Conservation (phyloP, 2,797 vertebrate genomes). For the Anas georgica region DNA sequence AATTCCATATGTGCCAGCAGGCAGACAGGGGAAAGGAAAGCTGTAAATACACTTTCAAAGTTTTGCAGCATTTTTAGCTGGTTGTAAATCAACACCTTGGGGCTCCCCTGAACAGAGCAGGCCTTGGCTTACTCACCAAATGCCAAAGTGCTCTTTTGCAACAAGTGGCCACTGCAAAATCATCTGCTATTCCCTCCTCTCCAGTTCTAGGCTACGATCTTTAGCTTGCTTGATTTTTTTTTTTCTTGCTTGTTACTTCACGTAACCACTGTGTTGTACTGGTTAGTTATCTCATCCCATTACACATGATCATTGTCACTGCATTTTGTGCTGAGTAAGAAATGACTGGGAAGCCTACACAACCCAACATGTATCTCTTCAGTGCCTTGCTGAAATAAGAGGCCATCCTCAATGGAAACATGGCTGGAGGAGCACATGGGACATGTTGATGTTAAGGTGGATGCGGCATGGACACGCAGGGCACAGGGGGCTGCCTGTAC, state of each 20-base stretch:
- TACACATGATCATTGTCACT: not conserved
- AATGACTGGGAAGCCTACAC: not conserved
- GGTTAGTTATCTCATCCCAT: not conserved
- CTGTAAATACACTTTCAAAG: constrained; percentile 16
- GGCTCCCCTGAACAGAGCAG: not conserved
- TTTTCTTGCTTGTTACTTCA: not conserved
- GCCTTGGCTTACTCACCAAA: constrained; percentile 5
- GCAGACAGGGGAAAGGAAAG: not conserved
- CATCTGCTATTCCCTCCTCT: not conserved
- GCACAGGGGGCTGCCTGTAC: not conserved
- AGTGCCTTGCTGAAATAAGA: not conserved
- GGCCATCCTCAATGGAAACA: not conserved
- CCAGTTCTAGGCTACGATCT: accelerated
- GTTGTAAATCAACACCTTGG: constrained; percentile 38
- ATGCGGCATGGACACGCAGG: not conserved
- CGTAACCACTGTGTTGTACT: not conserved
- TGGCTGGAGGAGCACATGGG: not conserved
- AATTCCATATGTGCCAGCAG: not conserved
- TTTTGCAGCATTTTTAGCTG: constrained; percentile 16
- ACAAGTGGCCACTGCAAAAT: not conserved
- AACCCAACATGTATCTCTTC: not conserved
- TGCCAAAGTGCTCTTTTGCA: not conserved
- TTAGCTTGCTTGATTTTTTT: not conserved
- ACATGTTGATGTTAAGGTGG: accelerated
- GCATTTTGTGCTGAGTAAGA: not conserved